A percentile compares a stretch with the other conserved stretches of the same genome.
Evolutionary conservation across 2,113 vertebrate species (phyloP).

Genomic region (Passer montanus): DNA sequence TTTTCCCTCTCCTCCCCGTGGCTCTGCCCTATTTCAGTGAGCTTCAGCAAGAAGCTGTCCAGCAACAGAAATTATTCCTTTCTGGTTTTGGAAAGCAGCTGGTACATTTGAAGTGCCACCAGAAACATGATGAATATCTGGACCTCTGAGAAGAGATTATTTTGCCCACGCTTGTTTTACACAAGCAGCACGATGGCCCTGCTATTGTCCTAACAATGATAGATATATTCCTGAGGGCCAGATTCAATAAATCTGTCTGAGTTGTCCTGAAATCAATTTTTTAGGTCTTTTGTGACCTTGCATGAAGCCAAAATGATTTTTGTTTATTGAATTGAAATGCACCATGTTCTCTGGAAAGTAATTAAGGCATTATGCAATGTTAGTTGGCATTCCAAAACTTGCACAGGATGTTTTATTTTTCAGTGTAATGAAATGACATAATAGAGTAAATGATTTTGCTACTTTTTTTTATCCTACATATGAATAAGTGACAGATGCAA

Average conservation of each 20-base stretch:
- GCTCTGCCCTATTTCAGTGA: background rate
- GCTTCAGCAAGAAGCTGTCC: background rate
- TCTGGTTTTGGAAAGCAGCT: background rate
- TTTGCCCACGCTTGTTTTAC: background rate
- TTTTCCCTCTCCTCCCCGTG: background rate
- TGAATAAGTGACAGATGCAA: background rate
- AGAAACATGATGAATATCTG: background rate
- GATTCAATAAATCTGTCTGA: background rate
- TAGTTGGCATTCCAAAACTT: background rate
- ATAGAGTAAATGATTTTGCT: background rate
- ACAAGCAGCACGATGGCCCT: background rate
- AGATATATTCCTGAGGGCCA: background rate
- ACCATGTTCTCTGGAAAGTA: background rate
- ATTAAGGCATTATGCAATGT: background rate
- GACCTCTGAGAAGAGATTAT: background rate
- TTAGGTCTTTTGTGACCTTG: background rate
- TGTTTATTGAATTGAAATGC: background rate
- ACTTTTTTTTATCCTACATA: background rate
- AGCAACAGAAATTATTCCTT: background rate
- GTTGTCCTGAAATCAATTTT: background rate
- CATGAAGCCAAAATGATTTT: background rate
- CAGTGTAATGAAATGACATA: background rate
- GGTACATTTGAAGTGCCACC: background rate
- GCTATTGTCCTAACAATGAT: background rate
- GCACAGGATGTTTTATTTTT: background rate